These are phyloP conservation scores for Lutraria rhynchaena DNA, from an alignment of 1,140 invertebrate genomes.

Conservation along the genomic window DNA sequence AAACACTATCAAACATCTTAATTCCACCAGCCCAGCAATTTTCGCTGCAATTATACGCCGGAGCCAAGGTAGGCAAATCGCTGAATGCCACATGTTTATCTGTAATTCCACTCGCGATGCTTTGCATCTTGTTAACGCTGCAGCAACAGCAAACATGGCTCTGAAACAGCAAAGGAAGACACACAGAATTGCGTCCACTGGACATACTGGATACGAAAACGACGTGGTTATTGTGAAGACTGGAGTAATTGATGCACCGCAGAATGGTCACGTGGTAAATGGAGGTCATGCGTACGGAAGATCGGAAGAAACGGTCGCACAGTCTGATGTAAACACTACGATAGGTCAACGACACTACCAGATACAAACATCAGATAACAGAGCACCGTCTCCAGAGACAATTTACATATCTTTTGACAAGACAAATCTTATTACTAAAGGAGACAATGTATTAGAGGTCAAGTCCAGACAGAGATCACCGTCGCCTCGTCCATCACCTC, in stretches of 20 bases:
- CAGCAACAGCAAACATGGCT: conserved; percentile 43
- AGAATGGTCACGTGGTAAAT: not conserved
- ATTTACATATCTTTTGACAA: conserved; percentile 51
- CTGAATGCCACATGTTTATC: conserved; percentile 48
- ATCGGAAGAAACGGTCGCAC: not conserved
- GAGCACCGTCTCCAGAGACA: not conserved
- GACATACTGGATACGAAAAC: conserved; percentile 3
- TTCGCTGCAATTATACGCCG: conserved; percentile 51
- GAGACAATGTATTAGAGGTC: conserved; percentile 25
- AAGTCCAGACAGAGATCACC: not conserved
- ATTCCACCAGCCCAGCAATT: conserved; percentile 26
- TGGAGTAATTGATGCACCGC: not conserved
- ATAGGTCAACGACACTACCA: conserved; percentile 4
- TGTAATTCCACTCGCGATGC: conserved; percentile 39
- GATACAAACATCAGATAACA: conserved; percentile 1
- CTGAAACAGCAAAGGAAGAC: not conserved
- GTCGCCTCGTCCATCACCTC: not conserved
- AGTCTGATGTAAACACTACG: not conserved
- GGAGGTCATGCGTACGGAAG: not conserved
- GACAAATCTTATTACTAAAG: conserved; percentile 18
- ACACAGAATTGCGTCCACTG: not conserved
- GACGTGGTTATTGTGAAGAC: conserved; percentile 23
- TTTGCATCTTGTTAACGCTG: conserved; percentile 40
- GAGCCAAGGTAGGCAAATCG: conserved; percentile 42
- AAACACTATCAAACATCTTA: not conserved